These are phyloP conservation scores for Ibycter americanus DNA, from an alignment of 2,797 vertebrate genomes.

Conservation along the genomic window DNA sequence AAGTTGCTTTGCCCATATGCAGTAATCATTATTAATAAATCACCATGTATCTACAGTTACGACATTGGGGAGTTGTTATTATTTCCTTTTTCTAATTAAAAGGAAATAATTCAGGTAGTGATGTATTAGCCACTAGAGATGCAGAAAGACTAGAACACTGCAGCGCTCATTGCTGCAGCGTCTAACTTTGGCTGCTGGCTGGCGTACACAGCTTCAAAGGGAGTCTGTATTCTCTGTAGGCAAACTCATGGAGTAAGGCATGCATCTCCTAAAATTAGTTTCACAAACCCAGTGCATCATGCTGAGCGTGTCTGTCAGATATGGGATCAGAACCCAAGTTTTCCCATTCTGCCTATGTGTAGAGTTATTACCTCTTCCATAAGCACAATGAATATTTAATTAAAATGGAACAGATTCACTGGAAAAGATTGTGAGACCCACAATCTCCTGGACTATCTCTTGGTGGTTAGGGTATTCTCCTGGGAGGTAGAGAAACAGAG, in stretches of 20 bases:
- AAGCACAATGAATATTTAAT: conserved; percentile 57
- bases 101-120: conserved; percentile 9
- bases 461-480: conserved; percentile 59
- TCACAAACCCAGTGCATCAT: neutral
- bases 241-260: neutral
- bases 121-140: neutral
- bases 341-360: neutral
- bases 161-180: neutral
- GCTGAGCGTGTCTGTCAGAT: neutral
- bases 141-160: neutral
- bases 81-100: conserved; percentile 21
- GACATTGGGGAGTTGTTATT: neutral
- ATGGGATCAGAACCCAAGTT: neutral
- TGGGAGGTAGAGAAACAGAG: conserved; percentile 57
- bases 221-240: neutral
- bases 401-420: conserved; percentile 29
- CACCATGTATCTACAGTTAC: neutral
- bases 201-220: neutral
- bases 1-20: neutral
- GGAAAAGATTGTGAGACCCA: conserved; percentile 38
- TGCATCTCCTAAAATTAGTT: neutral
- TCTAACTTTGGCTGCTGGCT: neutral
- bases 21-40: conserved; percentile 5
- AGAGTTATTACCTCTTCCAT: conserved; percentile 4
- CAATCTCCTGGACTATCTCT: conserved; percentile 47